Evolutionary conservation across 2,888 invertebrate genomes (phyloP), one percentile per base, ranked within the genome.

Genomic region (Alloscopus bannaensis): DNA sequence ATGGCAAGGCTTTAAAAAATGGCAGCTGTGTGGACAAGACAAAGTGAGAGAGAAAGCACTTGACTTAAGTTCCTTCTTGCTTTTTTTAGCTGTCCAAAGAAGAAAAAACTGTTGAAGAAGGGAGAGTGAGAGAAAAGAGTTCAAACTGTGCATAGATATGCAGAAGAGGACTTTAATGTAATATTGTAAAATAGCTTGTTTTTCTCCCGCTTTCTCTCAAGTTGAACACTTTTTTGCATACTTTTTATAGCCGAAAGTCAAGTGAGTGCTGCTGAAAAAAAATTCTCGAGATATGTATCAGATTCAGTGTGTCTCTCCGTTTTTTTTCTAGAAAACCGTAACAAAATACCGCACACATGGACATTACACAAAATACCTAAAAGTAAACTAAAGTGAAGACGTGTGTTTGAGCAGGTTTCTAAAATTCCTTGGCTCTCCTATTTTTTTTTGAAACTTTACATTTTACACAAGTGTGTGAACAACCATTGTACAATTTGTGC

Each of bases 21-120:
- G 36, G 68, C 55, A 68, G 68, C 68, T 68, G 68, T n/a, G n/a
- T 55, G 68, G 55, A 66, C 66, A 66, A 52, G 66, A 47, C 66
- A 50, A 50, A 66, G 52, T 31, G 52, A 50, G 52, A 66, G 24
- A 50, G 26, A 65, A 65, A 65, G 65, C 60, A 62, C 60, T 62
- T 62, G 31, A 40, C 60, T 62, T 36, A 13, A 36, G 36, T 6
- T 59, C n/a, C 29, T 29, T 59, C 26, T 59, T 59, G 59, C 8
- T 26, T 18, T 20, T 13, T 57, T 57, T 62, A 22, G 11, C 8
- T 8, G 3, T 20, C 13, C 28, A 57, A 26, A 22, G 28, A 57
- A 2, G 29, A 42, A 40, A 45, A 31, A 29, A 64, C 13, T 31
- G 16, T 42, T 42, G 22, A 20, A 40, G 31, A 29, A 28, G n/a